phyloP scores from a whole-genome alignment of 1,140 invertebrate species.

The Hyposmocoma kahamanoa region DNA sequence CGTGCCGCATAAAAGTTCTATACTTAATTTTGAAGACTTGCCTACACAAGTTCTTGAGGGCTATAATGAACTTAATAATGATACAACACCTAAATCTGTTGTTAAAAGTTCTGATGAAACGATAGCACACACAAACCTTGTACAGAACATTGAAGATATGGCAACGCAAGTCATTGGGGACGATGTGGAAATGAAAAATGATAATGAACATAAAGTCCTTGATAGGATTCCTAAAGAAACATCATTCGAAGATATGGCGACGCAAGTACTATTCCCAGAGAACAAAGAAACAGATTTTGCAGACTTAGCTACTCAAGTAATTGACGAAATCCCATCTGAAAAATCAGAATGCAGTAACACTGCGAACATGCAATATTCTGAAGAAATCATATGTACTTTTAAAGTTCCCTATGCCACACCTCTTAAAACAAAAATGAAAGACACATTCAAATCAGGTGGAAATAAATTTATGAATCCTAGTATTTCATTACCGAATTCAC shows the following conservation, averaged over 20 bases:
- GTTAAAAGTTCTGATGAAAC: background rate
- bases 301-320: constrained; percentile 35
- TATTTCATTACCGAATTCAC: too few species aligned
- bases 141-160: too few species aligned
- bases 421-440: constrained; percentile 24
- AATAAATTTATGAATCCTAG: constrained; percentile 4
- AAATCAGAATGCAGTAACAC: constrained; percentile 9
- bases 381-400: constrained; percentile 27
- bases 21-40: constrained; percentile 26
- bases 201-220: background rate
- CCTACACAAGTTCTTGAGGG: constrained; percentile 36
- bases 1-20: background rate
- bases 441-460: constrained; percentile 7
- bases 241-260: background rate
- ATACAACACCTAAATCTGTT: background rate
- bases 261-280: background rate
- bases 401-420: constrained; percentile 40
- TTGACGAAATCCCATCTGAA: constrained; percentile 13
- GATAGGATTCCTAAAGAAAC: too few species aligned
- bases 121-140: background rate
- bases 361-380: constrained; percentile 5
- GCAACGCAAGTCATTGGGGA: background rate
- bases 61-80: too few species aligned
- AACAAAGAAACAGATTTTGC: constrained; percentile 11
- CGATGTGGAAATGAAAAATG: background rate